Evolutionary conservation across 1,140 invertebrate genomes (phyloP).

Genomic region (Planococcus citri): DNA sequence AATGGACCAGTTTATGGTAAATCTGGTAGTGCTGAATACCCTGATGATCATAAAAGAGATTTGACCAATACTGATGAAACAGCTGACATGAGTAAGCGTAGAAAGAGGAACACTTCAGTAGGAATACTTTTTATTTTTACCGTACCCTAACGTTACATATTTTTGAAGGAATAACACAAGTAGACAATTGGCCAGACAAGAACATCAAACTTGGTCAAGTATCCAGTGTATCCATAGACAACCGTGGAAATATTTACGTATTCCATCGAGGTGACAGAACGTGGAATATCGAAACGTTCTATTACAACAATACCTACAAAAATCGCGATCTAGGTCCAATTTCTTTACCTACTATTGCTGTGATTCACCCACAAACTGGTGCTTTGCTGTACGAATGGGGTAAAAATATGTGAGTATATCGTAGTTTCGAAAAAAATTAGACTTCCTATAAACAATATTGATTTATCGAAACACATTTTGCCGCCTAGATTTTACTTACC

Average conservation of each 20-base stretch:
- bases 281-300: conserved; percentile 59
- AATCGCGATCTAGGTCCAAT: conserved; percentile 52
- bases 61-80: not conserved
- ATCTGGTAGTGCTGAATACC: not conserved
- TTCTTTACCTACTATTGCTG: conserved; percentile 52
- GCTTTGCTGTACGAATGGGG: conserved; percentile 63
- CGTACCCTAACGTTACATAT: too few species aligned
- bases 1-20: not conserved
- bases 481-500: conserved; percentile 88
- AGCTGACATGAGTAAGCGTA: not conserved
- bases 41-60: not conserved
- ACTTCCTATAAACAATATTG: not conserved
- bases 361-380: conserved; percentile 56
- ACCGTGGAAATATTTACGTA: conserved; percentile 56
- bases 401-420: conserved; percentile 49
- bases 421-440: not conserved
- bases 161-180: not conserved
- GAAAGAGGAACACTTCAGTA: too few species aligned
- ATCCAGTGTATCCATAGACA: conserved; percentile 63
- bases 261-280: conserved; percentile 67
- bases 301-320: conserved; percentile 44
- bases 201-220: conserved; percentile 55
- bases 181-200: conserved; percentile 30
- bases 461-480: conserved; percentile 25
- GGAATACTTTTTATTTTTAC: too few species aligned